A percentile compares a stretch with the other conserved stretches of the same genome.
phyloP scores from a whole-genome alignment of 2,888 invertebrate species.

The Drosophila subsilvestris region DNA sequence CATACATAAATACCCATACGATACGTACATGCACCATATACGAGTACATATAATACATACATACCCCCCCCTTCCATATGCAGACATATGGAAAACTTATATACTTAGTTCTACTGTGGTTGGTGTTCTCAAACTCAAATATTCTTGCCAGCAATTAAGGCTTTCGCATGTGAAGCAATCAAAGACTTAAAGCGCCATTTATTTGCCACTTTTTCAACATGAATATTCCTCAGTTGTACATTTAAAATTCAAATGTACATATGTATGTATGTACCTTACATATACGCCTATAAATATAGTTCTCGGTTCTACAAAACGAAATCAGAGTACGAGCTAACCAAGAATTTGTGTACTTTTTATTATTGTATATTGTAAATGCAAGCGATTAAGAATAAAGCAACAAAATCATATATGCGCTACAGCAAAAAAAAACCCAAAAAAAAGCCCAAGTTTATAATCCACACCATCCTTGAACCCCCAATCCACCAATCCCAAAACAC shows the following conservation, averaged over 20 bases:
- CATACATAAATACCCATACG: constrained; percentile 13
- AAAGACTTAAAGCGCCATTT: constrained; percentile 75
- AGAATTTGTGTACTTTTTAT: constrained; percentile 66
- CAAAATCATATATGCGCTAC: constrained; percentile 37
- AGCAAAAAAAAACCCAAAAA: constrained; percentile 20
- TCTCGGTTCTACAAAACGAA: constrained; percentile 38
- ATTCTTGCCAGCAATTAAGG: constrained; percentile 66
- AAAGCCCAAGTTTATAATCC: constrained; percentile 43
- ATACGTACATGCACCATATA: not conserved
- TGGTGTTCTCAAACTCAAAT: constrained; percentile 63
- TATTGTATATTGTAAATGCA: constrained; percentile 52
- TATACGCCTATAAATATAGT: constrained; percentile 26
- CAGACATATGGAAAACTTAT: constrained; percentile 22
- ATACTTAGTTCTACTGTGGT: constrained; percentile 44
- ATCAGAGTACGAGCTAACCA: constrained; percentile 10
- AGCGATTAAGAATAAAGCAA: constrained; percentile 72
- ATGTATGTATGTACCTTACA: constrained; percentile 1
- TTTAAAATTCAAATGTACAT: constrained; percentile 30
- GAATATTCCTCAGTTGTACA: constrained; percentile 57
- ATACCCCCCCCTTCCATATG: not conserved
- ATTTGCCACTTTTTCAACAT: constrained; percentile 58
- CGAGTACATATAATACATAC: not conserved
- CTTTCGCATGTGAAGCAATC: constrained; percentile 55
- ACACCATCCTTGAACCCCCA: constrained; percentile 7
- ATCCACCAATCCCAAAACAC: constrained; percentile 4